Base-by-base conservation (phyloP, 2,797 vertebrate genomes). In the Erethizon dorsatum region DNA sequence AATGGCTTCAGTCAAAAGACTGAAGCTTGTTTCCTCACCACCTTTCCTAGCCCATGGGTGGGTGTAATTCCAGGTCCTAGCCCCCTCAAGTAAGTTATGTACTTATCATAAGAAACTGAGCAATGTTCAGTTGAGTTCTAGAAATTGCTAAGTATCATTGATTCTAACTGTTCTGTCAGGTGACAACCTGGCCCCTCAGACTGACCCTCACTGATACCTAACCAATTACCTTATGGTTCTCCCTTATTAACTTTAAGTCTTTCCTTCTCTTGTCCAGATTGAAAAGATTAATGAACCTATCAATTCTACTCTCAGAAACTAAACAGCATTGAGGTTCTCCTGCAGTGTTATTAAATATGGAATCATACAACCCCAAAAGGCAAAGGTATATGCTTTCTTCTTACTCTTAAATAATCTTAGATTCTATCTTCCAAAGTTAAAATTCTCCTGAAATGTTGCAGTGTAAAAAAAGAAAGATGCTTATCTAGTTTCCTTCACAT, bases 401-500 rank as follows among this genome's bases (percentile, higher is more conserved):
- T 91, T 78, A 73, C 10, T 31, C 65, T 91, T 93, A 86, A 59
- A 20, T 83, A 93, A 50, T 83, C 50, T 61, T 96, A 18, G 28
- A 50, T 73, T 84, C 6, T n/a, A 63, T 54, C 59, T 91, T 88
- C 20, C 67, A 59, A 86, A 85, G 75, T 65, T 84, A 93, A 83
- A 88, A 13, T 95, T 79, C n/a, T 93, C n/a, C 75, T 83, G 33
- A 83, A 95, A 83, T 93, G 9, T 59, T 57, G 91, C 1, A 67
- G 45, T 73, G 15, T 77, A 65, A 80, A 57, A 75, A 75, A 31
- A 86, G 4, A 80, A 94, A 84, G 24, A 84, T 87, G 57, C 26
- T 89, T 91, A 85, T 75, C 50, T 83, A 79, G 56, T 75, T 84
- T 95, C 18, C 83, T 26, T 57, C 18, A 91, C 63, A 94, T 41